These are phyloP conservation scores for Crotophaga sulcirostris DNA, from an alignment of 2,113 vertebrate species.

Conservation along the genomic window DNA sequence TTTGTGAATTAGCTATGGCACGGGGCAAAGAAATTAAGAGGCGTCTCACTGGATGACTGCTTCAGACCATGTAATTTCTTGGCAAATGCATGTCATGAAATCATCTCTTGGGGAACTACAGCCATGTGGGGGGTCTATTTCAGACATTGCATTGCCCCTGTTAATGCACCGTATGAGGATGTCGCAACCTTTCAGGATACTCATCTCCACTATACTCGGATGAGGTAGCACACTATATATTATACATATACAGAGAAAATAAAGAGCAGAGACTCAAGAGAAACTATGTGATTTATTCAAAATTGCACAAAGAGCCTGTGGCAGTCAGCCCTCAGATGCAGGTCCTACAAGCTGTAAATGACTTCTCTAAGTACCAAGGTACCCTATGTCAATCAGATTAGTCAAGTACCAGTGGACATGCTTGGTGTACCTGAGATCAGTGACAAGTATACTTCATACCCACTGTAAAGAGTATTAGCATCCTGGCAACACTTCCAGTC, in stretches of 20 bases:
- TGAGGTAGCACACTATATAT: neutral
- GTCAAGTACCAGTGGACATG: neutral
- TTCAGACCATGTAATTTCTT: neutral
- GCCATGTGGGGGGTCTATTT: neutral
- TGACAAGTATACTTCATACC: neutral
- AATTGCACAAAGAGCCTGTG: neutral
- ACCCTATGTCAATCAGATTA: rapidly evolving
- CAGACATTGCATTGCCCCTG: neutral
- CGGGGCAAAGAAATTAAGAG: neutral
- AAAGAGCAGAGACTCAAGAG: neutral
- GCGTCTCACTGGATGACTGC: neutral
- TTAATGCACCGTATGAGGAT: neutral
- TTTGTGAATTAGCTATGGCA: constrained; percentile 42
- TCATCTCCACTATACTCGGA: neutral
- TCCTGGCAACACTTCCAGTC: neutral
- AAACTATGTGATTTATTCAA: neutral
- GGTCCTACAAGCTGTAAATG: neutral
- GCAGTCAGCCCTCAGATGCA: neutral
- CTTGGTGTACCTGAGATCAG: neutral
- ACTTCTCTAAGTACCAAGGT: neutral
- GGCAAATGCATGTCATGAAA: neutral
- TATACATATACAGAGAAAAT: neutral
- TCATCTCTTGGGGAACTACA: neutral
- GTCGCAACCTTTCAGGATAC: neutral
- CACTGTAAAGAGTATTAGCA: neutral